Base-by-base conservation (phyloP, 2,797 vertebrate genomes). In the Chloroceryle amazona region DNA sequence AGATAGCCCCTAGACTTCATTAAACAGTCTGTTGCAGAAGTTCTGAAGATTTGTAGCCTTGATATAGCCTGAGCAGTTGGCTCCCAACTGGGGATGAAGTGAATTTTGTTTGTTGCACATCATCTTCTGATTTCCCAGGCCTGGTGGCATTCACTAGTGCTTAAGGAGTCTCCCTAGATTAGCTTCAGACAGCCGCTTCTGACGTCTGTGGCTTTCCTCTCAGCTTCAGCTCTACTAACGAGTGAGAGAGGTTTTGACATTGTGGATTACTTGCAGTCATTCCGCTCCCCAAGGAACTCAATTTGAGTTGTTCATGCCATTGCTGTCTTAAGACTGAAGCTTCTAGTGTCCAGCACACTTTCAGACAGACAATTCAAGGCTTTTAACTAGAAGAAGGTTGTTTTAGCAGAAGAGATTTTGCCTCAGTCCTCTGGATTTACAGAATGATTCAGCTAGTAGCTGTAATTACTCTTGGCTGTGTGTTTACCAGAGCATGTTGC, bases 231-330 rank as follows among this genome's bases (percentile, higher is more conserved):
- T 83, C 47, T 78, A 37, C 87, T 84, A 75, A 84, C 51, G 58
- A 81, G 35, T 28, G 49, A 37, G 33, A 91, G 51, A 76, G 46
- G 29, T 58, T 73, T 83, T 89, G 84, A 44, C 49, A 9, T 26
- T 33, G 41, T 91, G n/a, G 62, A 85, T 91, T 85, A 94, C 86
- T 72, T 93, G 62, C 37, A 89, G 51, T 51, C 57, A 44, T 83
- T 49, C 31, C 5, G 8, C 23, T 54, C 44, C 72, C 44, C 0
- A 2, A 58, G 82, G 73, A 93, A 35, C 31, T 79, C 54, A 29
- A 65, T 46, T 74, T 46, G 68, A 81, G 51, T 68, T 61, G 33
- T 73, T 86, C 10, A 1, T 61, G 49, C 29, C 17, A 17, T 31
- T 61, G 35, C 46, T 90, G 57, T 83, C 13, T 89, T 75, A 83